Percentiles rank a stretch among this genome's conserved stretches.
phyloP scores from a whole-genome alignment of 2,888 invertebrate species.

The Parthenolecanium corni region DNA sequence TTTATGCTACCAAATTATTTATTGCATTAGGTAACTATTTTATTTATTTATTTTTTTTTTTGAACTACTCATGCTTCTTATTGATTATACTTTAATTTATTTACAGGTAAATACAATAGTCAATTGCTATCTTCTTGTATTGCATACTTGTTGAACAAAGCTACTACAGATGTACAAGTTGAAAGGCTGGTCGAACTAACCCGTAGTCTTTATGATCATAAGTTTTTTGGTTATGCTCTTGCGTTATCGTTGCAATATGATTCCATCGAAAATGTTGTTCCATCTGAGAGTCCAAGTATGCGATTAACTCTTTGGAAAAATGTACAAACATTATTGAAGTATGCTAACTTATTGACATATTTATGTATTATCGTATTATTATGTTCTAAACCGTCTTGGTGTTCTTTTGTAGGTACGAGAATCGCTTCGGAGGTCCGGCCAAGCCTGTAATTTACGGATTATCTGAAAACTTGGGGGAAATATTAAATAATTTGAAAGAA shows the following conservation, averaged over 20 bases:
- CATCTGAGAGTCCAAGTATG: conserved; percentile 23
- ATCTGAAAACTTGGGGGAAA: conserved; percentile 24
- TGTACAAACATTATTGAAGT: conserved; percentile 34
- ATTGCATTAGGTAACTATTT: conserved; percentile 43
- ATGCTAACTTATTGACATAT: conserved; percentile 16
- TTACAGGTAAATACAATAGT: conserved; percentile 33
- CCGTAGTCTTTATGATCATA: conserved; percentile 30
- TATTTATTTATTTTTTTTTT: background rate
- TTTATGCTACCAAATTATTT: conserved; percentile 49
- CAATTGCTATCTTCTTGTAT: conserved; percentile 32
- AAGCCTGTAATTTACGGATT: conserved; percentile 26
- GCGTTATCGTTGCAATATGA: conserved; percentile 30
- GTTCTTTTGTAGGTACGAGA: conserved; percentile 8
- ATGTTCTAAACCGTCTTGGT: background rate
- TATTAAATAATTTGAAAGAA: conserved; percentile 28
- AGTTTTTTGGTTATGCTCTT: conserved; percentile 32
- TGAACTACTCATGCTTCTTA: background rate
- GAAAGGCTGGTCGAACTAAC: conserved; percentile 32
- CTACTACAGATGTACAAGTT: conserved; percentile 32
- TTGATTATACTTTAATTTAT: background rate
- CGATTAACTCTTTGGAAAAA: conserved; percentile 33
- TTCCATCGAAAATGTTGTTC: conserved; percentile 10
- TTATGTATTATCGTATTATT: conserved; percentile 6
- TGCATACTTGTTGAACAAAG: conserved; percentile 32
- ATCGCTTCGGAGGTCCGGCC: background rate